A percentile compares a stretch with the other conserved stretches of the same genome.
These are phyloP conservation scores for Gryllus longicercus DNA, from an alignment of 2,888 invertebrate species.

Conservation along the genomic window DNA sequence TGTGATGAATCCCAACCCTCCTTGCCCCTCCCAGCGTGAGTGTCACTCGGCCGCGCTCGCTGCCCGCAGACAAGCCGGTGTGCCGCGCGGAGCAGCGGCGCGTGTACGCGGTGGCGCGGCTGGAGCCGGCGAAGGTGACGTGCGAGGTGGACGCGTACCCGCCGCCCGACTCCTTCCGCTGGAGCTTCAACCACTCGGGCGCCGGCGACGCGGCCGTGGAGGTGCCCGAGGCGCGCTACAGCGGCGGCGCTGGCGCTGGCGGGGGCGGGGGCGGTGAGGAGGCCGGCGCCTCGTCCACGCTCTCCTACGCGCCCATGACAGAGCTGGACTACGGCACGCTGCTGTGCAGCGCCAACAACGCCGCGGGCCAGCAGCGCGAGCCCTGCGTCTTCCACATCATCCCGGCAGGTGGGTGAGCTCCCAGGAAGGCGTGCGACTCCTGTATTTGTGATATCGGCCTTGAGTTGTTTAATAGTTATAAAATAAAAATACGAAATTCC, in stretches of 20 bases:
- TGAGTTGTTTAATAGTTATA: too few species aligned
- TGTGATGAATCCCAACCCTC: too few species aligned
- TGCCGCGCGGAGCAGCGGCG: constrained; percentile 66
- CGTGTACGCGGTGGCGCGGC: constrained; percentile 70
- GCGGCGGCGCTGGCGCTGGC: constrained; percentile 46
- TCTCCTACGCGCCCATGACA: constrained; percentile 83
- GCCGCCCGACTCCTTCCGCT: constrained; percentile 75
- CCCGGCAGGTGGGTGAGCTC: constrained; percentile 67
- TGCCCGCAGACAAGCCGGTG: constrained; percentile 54
- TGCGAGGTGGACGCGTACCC: constrained; percentile 58
- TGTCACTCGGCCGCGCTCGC: too few species aligned
- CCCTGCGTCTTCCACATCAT: constrained; percentile 91
- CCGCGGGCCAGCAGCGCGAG: constrained; percentile 76
- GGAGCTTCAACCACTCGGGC: constrained; percentile 86
- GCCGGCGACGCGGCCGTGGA: constrained; percentile 63
- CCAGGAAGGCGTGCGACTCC: neutral
- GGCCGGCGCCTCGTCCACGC: neutral
- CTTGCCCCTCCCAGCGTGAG: too few species aligned
- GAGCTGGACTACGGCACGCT: constrained; percentile 89
- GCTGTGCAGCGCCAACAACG: constrained; percentile 79
- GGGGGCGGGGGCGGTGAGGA: neutral
- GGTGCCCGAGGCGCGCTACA: constrained; percentile 66
- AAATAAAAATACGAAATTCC: too few species aligned
- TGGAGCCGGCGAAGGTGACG: constrained; percentile 64
- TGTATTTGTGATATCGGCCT: too few species aligned